Evolutionary conservation across 1,140 invertebrate species (phyloP), one percentile per base, ranked within the genome.

Genomic region (Euschistus heros): DNA sequence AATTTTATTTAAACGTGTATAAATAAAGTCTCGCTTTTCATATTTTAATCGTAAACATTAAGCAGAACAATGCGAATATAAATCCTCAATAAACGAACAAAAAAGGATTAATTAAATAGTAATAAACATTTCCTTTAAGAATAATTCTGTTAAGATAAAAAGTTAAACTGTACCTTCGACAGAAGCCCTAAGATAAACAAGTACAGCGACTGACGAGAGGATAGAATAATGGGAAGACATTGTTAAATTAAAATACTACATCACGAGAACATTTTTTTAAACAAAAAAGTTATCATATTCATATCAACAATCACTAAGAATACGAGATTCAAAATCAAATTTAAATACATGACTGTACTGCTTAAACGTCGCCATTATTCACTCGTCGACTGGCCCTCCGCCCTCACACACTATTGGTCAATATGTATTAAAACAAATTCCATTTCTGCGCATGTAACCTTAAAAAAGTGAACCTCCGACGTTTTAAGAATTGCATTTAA

Each of bases 141-240:
- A 7, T 30, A 30, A 30, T 30, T 30, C 27, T 30, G 2, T 30
- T 30, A 30, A 24, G 30, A 22, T 10, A 33, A 47, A 55, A 62
- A 20, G 5, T 20, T n/a, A 8, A 46, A 24, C 24, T 52, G 20
- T 54, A 68, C 67, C 67, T 62, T 63, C 30, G 17, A 68, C 67
- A 42, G 47, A 59, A 59, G 67, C 60, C n/a, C 55, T 57, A 22
- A 63, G 61, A 62, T 66, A 68, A 66, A 66, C 64, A 68, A 66
- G 60, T 55, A 66, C 22, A 30, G 54, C 47, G 50, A 62, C 24
- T 50, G 46, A 18, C 26, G 63, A 66, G 24, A 68, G 30, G 30
- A 59, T 33, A 66, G 20, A 59, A 60, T 63, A 50, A 66, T 63
- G 59, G 67, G 67, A 68, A 68, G 67, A 68, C 67, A 68, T 68